phyloP scores from a whole-genome alignment of 2,888 invertebrate species.

The Coremacera marginata region DNA sequence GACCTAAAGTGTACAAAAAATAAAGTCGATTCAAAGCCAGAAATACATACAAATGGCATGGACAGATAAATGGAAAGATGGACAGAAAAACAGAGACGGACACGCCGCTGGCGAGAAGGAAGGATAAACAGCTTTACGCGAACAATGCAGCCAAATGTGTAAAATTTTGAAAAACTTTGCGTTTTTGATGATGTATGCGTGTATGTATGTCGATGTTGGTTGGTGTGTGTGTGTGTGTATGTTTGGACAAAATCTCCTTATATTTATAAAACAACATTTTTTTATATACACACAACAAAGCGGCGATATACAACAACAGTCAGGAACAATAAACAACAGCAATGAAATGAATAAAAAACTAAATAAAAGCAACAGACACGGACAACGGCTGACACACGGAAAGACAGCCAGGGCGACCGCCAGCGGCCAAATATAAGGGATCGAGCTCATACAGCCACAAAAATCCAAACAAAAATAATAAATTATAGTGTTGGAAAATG shows the following conservation, averaged over 20 bases:
- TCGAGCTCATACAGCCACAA: conserved; percentile 14
- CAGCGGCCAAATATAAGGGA: conserved; percentile 20
- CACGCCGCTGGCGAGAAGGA: background rate
- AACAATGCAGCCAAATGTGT: conserved; percentile 27
- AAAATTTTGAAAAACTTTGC: conserved; percentile 7
- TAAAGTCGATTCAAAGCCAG: background rate
- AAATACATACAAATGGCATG: background rate
- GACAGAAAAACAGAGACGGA: background rate
- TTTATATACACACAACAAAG: conserved; percentile 11
- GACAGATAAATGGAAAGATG: conserved; percentile 1
- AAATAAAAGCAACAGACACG: conserved; percentile 6
- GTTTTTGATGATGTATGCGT: background rate
- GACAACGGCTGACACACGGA: background rate
- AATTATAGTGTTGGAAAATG: conserved; percentile 28
- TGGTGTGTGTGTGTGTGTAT: too few relatives aligned
- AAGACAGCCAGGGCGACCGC: background rate
- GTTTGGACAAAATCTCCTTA: conserved; percentile 23
- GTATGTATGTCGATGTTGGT: too few relatives aligned
- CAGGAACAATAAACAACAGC: background rate
- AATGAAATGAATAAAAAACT: background rate
- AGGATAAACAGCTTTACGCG: conserved; percentile 22
- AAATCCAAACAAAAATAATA: conserved; percentile 14
- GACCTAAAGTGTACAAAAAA: background rate
- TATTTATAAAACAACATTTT: conserved; percentile 26
- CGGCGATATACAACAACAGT: background rate